Percentiles rank a stretch among this genome's conserved stretches.
Evolutionary conservation across 2,797 vertebrate genomes (phyloP).

Genomic region (Gambelia wislizenii): DNA sequence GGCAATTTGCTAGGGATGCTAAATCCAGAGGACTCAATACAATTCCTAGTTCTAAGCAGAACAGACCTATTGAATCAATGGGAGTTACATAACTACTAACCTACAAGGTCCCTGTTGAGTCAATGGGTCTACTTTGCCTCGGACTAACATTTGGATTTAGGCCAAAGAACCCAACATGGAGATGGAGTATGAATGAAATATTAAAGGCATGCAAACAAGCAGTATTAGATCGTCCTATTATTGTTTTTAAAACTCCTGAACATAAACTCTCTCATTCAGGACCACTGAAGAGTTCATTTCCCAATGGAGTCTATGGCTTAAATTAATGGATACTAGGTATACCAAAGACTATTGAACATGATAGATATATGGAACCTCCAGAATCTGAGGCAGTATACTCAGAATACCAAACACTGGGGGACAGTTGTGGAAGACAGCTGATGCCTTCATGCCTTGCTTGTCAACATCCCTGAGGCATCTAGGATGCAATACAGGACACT

Average conservation of each 20-base stretch:
- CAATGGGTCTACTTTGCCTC: too few species aligned
- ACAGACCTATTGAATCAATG: too few species aligned
- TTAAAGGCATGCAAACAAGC: neutral
- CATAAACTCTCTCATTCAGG: too few species aligned
- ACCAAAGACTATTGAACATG: neutral
- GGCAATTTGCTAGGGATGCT: neutral
- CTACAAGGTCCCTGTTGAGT: too few species aligned
- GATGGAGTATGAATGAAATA: too few species aligned
- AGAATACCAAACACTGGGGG: neutral
- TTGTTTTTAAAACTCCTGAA: too few species aligned
- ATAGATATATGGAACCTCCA: neutral
- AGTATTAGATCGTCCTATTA: neutral
- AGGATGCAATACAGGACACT: too few species aligned
- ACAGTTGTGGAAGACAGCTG: neutral
- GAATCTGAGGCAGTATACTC: neutral
- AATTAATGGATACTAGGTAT: neutral
- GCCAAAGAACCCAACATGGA: too few species aligned
- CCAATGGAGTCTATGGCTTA: neutral
- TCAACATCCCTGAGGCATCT: neutral
- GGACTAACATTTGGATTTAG: too few species aligned
- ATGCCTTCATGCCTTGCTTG: neutral
- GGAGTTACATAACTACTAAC: too few species aligned
- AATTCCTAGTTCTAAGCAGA: too few species aligned
- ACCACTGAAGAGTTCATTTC: too few species aligned
- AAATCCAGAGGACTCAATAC: neutral